phyloP scores from a whole-genome alignment of 2,113 vertebrate genomes.

The Tamias sibiricus region DNA sequence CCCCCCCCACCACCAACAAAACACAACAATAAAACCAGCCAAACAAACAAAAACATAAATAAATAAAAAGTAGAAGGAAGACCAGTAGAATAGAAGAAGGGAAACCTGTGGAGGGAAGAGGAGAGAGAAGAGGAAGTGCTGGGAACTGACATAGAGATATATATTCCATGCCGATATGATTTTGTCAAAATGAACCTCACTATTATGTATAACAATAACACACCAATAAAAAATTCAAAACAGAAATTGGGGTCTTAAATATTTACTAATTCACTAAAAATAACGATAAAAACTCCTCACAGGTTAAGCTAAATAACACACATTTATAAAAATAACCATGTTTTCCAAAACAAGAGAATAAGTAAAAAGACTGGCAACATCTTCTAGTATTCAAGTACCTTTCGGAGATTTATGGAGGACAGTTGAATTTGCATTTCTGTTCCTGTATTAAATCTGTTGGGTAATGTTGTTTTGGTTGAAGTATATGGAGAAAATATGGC shows the following conservation, averaged over 20 bases:
- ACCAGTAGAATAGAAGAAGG: too few relatives aligned
- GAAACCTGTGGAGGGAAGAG: too few relatives aligned
- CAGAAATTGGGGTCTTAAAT: neutral
- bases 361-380: neutral
- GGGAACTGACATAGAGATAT: too few relatives aligned
- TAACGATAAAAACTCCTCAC: neutral
- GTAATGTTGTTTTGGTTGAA: neutral
- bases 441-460: neutral
- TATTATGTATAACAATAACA: too few relatives aligned
- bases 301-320: neutral
- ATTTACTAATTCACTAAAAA: constrained; percentile 8
- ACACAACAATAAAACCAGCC: too few relatives aligned
- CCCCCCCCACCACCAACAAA: too few relatives aligned
- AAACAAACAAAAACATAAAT: too few relatives aligned
- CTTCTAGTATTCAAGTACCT: neutral
- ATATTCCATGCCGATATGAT: too few relatives aligned
- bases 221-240: too few relatives aligned
- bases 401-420: neutral
- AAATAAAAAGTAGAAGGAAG: too few relatives aligned
- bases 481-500: neutral
- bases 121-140: too few relatives aligned
- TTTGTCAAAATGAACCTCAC: too few relatives aligned
- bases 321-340: neutral
- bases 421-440: neutral
- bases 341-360: constrained; percentile 44